A percentile compares a stretch with the other conserved stretches of the same genome.
These are phyloP conservation scores for Vannuccia rotundouncinata DNA, from an alignment of 2,888 invertebrate species.

Conservation along the genomic window DNA sequence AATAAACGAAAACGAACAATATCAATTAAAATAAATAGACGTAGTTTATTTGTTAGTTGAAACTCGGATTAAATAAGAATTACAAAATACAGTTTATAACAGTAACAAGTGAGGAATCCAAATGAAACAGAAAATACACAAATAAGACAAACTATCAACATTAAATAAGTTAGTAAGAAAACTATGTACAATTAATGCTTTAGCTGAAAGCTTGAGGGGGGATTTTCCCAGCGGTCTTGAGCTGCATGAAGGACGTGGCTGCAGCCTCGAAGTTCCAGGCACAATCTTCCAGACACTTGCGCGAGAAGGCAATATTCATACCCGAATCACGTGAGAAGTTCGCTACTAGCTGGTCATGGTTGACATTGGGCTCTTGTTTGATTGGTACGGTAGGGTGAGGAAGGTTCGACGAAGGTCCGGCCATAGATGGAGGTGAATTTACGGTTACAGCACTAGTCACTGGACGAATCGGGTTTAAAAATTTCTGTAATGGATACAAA, in stretches of 20 bases:
- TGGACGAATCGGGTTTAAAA: background rate
- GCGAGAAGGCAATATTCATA: slow-evolving; percentile 14
- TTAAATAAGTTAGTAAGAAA: no score
- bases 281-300: slow-evolving; percentile 24
- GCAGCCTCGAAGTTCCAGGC: slow-evolving; percentile 17
- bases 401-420: no score
- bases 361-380: background rate
- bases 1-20: no score
- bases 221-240: slow-evolving; percentile 6
- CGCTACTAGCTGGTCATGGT: background rate
- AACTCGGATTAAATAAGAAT: no score
- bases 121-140: no score
- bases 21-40: no score
- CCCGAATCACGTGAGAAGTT: slow-evolving; percentile 3
- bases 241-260: background rate
- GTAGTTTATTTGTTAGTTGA: no score
- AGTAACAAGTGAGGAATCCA: no score
- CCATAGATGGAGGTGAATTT: background rate
- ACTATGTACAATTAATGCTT: no score
- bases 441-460: background rate
- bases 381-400: background rate
- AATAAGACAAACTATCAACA: no score
- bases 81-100: no score
- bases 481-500: background rate
- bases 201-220: slow-evolving; percentile 22